Conservation (phyloP, 2,888 invertebrate species). For the Dicyrtoma fusca region DNA sequence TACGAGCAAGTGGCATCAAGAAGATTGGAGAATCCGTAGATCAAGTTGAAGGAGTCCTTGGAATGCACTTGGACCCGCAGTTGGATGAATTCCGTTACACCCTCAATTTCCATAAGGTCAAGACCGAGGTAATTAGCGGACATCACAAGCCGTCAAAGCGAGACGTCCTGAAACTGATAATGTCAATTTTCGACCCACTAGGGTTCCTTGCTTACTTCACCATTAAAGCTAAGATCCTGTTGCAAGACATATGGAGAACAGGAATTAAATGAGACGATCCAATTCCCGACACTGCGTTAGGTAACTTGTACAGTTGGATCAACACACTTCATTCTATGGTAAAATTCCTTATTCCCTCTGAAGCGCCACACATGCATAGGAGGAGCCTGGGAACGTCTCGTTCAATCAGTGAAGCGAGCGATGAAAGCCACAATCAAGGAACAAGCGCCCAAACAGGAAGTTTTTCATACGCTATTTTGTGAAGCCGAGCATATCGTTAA, state of each 20-base stretch:
- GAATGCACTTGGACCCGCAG: constrained; percentile 29
- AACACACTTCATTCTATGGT: no score
- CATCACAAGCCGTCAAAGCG: constrained; percentile 53
- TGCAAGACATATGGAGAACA: constrained; percentile 56
- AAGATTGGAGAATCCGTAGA: no score
- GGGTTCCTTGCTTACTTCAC: constrained; percentile 56
- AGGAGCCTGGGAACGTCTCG: background rate
- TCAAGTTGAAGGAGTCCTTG: constrained; percentile 19
- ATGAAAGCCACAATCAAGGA: background rate
- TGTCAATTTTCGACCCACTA: constrained; percentile 57
- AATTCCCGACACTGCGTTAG: constrained; percentile 35
- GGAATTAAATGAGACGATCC: constrained; percentile 57
- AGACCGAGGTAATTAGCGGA: background rate
- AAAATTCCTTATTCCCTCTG: no score
- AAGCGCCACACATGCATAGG: no score
- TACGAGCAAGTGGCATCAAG: no score
- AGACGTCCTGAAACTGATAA: constrained; percentile 49
- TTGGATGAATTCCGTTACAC: constrained; percentile 33
- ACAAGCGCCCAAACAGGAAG: background rate
- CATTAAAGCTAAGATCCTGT: constrained; percentile 54
- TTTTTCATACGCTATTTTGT: background rate
- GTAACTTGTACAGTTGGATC: no score
- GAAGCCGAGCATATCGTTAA: constrained; percentile 50
- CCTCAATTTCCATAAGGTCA: constrained; percentile 4
- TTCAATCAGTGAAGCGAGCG: background rate